A percentile compares a stretch with the other conserved stretches of the same genome.
Evolutionary conservation across 2,113 vertebrate species (phyloP).

Genomic region (Microtus pennsylvanicus): DNA sequence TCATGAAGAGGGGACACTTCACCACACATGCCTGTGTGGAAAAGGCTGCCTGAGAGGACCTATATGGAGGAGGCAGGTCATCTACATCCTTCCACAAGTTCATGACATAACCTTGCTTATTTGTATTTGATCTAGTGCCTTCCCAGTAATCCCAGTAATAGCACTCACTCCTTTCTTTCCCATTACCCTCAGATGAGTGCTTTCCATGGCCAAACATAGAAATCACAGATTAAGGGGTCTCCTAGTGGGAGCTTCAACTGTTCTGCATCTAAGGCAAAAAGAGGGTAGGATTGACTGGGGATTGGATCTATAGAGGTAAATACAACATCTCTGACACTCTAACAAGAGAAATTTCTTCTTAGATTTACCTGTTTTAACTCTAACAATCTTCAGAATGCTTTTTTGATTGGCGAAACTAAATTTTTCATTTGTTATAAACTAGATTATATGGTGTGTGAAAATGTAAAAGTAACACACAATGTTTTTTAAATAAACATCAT

Average conservation of each 20-base stretch:
- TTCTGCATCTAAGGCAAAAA: neutral
- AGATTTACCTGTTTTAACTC: constrained; percentile 20
- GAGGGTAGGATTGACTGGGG: neutral
- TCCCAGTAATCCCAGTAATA: neutral
- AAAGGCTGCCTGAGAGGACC: neutral
- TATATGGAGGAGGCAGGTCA: neutral
- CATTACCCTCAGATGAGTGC: neutral
- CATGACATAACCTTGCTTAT: neutral
- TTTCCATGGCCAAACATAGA: neutral
- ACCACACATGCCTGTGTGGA: neutral
- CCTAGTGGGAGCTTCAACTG: neutral
- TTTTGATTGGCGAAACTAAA: neutral
- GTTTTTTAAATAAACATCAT: constrained; percentile 20
- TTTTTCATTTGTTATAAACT: neutral
- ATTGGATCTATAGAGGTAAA: neutral
- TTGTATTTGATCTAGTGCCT: too few relatives aligned
- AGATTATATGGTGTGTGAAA: neutral
- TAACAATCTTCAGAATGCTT: constrained; percentile 4
- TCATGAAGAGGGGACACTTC: neutral
- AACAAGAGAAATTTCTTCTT: neutral
- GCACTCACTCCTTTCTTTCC: neutral
- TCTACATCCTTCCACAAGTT: neutral
- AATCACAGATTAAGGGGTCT: neutral
- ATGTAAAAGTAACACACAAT: constrained; percentile 13
- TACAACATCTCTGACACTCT: neutral